phyloP scores from a whole-genome alignment of 35 echinoderm and acorn worm species.

The Ptychodera flava region DNA sequence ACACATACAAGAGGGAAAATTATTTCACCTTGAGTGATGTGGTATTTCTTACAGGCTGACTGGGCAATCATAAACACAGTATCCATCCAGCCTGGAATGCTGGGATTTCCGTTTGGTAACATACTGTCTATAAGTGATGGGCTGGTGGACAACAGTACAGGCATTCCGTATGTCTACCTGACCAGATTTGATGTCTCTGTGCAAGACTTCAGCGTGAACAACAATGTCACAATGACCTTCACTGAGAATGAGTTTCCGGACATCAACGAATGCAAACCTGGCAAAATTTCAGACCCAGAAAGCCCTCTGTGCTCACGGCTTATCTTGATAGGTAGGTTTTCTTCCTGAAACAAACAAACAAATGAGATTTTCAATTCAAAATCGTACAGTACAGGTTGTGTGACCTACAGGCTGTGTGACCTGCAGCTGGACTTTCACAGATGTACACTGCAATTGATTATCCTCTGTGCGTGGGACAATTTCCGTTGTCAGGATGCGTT shows the following conservation, averaged over 20 bases:
- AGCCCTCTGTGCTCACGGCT: constrained; percentile 39
- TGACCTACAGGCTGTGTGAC: no score
- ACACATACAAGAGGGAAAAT: background rate
- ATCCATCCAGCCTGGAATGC: constrained; percentile 23
- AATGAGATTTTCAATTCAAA: no score
- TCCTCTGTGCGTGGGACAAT: no score
- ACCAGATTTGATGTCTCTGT: constrained; percentile 8
- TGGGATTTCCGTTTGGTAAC: constrained; percentile 28
- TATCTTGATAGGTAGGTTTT: constrained; percentile 34
- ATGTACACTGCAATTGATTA: no score
- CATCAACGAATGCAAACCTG: constrained; percentile 14
- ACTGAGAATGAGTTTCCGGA: constrained; percentile 40
- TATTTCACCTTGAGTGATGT: background rate
- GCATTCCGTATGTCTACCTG: constrained; percentile 43
- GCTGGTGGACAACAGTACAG: constrained; percentile 40
- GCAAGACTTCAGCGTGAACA: constrained; percentile 19
- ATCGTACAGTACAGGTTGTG: no score
- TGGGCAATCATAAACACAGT: constrained; percentile 37
- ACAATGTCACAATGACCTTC: constrained; percentile 38
- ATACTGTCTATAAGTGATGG: constrained; percentile 40
- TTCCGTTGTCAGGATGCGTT: no score
- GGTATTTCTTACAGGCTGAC: constrained; percentile 34
- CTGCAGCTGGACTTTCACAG: no score
- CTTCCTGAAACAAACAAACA: no score
- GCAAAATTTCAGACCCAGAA: constrained; percentile 18